Conservation (phyloP, 2,888 invertebrate species). For the Blastobasis lacticolella region DNA sequence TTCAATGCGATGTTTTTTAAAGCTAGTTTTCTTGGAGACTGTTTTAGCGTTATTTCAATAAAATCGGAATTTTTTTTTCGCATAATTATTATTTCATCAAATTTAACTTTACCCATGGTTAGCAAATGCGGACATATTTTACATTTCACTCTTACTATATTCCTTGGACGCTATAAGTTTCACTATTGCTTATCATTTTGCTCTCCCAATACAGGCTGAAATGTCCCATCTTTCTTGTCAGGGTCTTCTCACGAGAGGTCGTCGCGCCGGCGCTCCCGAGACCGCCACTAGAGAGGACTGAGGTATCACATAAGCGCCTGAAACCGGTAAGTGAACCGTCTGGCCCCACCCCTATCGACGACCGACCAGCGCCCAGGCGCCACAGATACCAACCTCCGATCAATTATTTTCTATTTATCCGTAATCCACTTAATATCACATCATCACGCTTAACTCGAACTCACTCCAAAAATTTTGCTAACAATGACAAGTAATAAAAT, state of each 20-base stretch:
- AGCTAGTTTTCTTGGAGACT: no score
- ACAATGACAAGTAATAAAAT: constrained; percentile 62
- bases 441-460: constrained; percentile 18
- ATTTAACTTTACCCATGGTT: no score
- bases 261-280: constrained; percentile 62
- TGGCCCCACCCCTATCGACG: not conserved
- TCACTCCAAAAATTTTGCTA: constrained; percentile 26
- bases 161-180: no score
- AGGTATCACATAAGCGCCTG: constrained; percentile 72
- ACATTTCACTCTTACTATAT: no score
- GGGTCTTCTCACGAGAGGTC: constrained; percentile 58
- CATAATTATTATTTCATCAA: no score
- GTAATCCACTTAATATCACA: constrained; percentile 7
- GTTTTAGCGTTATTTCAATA: no score
- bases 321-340: constrained; percentile 58
- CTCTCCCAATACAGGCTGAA: no score
- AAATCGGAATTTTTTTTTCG: no score
- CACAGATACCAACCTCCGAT: no score
- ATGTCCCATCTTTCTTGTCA: constrained; percentile 11
- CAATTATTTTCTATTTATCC: not conserved
- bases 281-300: constrained; percentile 64
- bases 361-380: not conserved
- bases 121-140: no score
- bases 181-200: no score
- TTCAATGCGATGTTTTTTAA: no score